Evolutionary conservation across 1,140 invertebrate genomes (phyloP).

Genomic region (Vanessa tameamea): DNA sequence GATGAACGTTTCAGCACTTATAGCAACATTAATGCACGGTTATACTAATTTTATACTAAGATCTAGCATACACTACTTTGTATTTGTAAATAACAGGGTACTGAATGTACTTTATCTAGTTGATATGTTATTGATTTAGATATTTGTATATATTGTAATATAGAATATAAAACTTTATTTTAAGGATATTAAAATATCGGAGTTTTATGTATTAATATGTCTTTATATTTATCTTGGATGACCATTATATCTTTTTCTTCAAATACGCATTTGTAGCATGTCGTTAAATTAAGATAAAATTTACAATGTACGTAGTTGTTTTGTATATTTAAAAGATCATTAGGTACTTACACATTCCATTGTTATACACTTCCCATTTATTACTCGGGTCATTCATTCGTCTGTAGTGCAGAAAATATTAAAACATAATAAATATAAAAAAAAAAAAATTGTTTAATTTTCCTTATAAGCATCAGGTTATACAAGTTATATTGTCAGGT

Average conservation of each 20-base stretch:
- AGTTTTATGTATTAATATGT: conserved; percentile 47
- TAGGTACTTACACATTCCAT: conserved; percentile 74
- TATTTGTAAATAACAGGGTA: conserved; percentile 67
- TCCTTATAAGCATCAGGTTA: background rate
- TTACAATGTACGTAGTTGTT: conserved; percentile 27
- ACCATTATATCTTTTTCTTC: conserved; percentile 39
- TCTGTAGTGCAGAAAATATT: conserved; percentile 60
- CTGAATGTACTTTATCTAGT: conserved; percentile 63
- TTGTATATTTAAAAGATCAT: conserved; percentile 30
- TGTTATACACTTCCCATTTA: conserved; percentile 40
- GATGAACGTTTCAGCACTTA: background rate
- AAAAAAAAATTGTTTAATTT: conserved; percentile 22
- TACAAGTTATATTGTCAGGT: too few relatives aligned
- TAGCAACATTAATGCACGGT: conserved; percentile 44
- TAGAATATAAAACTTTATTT: conserved; percentile 51
- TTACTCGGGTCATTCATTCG: conserved; percentile 54
- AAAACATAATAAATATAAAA: conserved; percentile 50
- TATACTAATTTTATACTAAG: conserved; percentile 36
- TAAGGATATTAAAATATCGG: conserved; percentile 43
- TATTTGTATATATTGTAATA: conserved; percentile 67
- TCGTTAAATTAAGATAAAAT: conserved; percentile 23
- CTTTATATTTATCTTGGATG: conserved; percentile 41
- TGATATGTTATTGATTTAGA: conserved; percentile 51
- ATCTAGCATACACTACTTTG: conserved; percentile 7
- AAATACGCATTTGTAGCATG: conserved; percentile 33